Conservation (phyloP, 2,797 vertebrate species). For the Propithecus perrieri region DNA sequence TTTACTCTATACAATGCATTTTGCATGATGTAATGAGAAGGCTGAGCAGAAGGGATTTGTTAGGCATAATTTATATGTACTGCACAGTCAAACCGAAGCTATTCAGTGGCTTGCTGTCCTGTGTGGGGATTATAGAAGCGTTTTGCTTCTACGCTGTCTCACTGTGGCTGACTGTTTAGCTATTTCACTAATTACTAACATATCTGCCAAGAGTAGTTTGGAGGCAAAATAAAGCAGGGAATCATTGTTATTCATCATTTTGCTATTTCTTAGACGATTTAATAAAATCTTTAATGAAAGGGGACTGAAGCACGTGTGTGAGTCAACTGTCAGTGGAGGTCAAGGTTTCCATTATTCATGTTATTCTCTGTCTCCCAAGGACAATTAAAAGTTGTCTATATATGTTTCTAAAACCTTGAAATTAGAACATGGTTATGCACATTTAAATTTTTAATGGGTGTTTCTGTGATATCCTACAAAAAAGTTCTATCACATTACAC, state of each 20-base stretch:
- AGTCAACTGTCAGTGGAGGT: not conserved
- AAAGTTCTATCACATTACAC: not conserved
- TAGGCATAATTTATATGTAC: not conserved
- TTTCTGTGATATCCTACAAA: not conserved
- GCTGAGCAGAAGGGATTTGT: constrained; percentile 3
- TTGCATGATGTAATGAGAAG: not conserved
- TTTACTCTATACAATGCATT: not conserved
- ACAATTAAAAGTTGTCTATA: not conserved
- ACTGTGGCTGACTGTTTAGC: not conserved
- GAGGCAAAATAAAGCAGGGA: not conserved
- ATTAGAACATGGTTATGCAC: not conserved
- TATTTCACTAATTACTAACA: not conserved
- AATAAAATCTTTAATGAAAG: not conserved
- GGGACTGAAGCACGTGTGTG: not conserved
- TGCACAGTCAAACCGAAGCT: not conserved
- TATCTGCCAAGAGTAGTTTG: not conserved
- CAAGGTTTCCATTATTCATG: not conserved
- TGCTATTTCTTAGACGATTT: not conserved
- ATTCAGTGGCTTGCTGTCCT: not conserved
- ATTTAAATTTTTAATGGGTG: not conserved
- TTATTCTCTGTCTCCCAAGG: not conserved
- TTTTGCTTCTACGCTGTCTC: not conserved
- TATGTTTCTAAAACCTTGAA: not conserved
- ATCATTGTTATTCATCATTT: not conserved
- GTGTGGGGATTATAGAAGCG: not conserved